Percentiles rank a stretch among this genome's conserved stretches.
These are phyloP conservation scores for Theropithecus gelada DNA, from an alignment of 2,113 vertebrate species.

Conservation along the genomic window DNA sequence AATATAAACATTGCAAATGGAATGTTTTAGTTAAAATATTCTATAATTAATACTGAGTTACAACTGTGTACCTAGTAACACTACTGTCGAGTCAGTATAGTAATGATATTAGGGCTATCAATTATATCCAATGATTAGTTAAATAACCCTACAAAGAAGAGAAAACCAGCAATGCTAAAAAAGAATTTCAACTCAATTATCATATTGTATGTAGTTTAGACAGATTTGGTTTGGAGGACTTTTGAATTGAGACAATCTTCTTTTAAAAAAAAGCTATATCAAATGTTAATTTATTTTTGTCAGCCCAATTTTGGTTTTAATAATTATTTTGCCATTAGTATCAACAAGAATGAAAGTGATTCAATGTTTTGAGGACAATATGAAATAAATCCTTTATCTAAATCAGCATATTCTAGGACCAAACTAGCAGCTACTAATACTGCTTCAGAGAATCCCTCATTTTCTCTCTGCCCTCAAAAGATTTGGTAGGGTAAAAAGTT, in stretches of 20 bases:
- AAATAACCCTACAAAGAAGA: slow-evolving; percentile 31
- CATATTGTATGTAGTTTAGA: not conserved
- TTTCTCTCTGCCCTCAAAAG: not conserved
- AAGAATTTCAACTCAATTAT: not conserved
- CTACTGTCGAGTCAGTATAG: slow-evolving; percentile 60
- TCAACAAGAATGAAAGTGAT: slow-evolving; percentile 30
- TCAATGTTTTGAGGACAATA: slow-evolving; percentile 38
- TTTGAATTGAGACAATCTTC: slow-evolving; percentile 40
- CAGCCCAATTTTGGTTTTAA: slow-evolving; percentile 31
- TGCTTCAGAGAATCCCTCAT: not conserved
- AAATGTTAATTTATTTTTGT: slow-evolving; percentile 35
- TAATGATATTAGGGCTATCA: slow-evolving; percentile 48
- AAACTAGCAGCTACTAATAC: not conserved
- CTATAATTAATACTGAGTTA: slow-evolving; percentile 79
- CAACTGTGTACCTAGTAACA: slow-evolving; percentile 50
- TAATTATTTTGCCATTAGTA: slow-evolving; percentile 55
- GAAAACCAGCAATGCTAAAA: not conserved
- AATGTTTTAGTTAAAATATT: slow-evolving; percentile 66
- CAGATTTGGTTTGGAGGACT: slow-evolving; percentile 35
- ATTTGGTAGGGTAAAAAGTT: not conserved
- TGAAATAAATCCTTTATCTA: slow-evolving; percentile 33
- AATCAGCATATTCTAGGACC: not conserved
- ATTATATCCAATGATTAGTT: slow-evolving; percentile 47
- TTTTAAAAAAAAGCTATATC: slow-evolving; percentile 55
- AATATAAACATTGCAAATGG: slow-evolving; percentile 56